Conservation (phyloP, 2,797 vertebrate species). For the Champsocephalus gunnari region DNA sequence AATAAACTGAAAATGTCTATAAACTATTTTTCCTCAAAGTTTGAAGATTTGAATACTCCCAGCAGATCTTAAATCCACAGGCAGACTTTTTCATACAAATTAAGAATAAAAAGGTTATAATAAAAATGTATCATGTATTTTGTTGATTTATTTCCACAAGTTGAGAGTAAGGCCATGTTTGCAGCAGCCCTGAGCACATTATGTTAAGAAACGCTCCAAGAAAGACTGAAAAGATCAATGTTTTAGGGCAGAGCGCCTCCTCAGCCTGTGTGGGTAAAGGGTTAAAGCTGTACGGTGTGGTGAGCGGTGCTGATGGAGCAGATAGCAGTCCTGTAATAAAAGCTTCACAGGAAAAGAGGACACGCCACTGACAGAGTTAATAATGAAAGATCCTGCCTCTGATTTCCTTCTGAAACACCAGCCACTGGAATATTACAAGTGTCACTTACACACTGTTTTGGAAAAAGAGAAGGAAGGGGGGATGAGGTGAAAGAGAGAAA, state of each 20-base stretch:
- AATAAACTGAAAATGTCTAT: too few relatives aligned
- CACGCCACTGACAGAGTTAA: conserved; percentile 88
- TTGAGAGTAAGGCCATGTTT: neutral
- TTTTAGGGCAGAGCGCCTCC: neutral
- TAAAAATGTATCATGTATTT: too few relatives aligned
- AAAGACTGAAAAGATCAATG: neutral
- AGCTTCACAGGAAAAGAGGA: conserved; percentile 87
- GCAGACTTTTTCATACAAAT: too few relatives aligned
- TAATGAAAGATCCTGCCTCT: conserved; percentile 89
- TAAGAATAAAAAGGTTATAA: too few relatives aligned
- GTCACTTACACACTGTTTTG: conserved; percentile 86
- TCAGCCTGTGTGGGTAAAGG: conserved; percentile 59
- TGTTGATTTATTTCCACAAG: neutral
- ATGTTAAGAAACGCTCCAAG: conserved; percentile 17
- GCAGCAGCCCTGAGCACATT: neutral
- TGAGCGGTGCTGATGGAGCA: conserved; percentile 76
- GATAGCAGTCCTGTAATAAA: conserved; percentile 88
- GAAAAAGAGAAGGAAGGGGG: conserved; percentile 71
- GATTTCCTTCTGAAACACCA: conserved; percentile 87
- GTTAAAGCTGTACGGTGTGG: conserved; percentile 78
- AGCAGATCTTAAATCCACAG: too few relatives aligned
- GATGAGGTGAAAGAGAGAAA: conserved; percentile 45
- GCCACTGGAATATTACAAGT: conserved; percentile 88
- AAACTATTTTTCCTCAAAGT: too few relatives aligned
- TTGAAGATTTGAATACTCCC: too few relatives aligned